phyloP scores from a whole-genome alignment of 2,888 invertebrate genomes.

The Luperina testacea region DNA sequence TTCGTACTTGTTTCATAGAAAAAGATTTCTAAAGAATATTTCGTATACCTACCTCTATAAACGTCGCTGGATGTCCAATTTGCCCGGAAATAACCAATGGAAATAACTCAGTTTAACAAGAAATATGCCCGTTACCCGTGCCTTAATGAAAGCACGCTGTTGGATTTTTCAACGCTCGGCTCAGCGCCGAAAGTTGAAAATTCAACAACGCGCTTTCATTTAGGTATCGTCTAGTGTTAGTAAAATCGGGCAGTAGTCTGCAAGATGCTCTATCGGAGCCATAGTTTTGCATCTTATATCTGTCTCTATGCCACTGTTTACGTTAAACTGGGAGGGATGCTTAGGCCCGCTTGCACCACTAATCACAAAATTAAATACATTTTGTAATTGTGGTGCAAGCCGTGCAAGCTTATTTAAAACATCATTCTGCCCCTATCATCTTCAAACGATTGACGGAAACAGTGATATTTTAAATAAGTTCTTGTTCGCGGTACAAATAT shows the following conservation, averaged over 20 bases:
- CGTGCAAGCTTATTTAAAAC: neutral
- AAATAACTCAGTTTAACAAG: constrained; percentile 1
- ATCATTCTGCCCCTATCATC: neutral
- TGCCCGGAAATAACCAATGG: neutral
- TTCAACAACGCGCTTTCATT: neutral
- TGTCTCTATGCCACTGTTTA: neutral
- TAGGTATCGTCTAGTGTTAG: too few species aligned
- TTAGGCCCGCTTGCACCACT: neutral
- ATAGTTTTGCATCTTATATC: neutral
- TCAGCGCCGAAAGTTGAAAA: neutral
- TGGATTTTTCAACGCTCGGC: neutral
- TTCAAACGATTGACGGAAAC: neutral
- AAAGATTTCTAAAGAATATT: neutral
- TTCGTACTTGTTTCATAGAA: neutral
- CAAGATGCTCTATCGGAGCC: neutral
- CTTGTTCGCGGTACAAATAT: neutral
- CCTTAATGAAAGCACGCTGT: neutral
- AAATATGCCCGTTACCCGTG: neutral
- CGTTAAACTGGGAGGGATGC: neutral
- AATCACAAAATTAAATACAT: neutral
- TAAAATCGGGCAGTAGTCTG: neutral
- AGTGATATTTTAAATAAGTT: neutral
- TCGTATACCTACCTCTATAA: neutral
- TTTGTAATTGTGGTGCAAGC: too few species aligned
- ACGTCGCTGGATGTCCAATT: neutral